Base-by-base conservation (phyloP, 2,888 invertebrate genomes). In the Rhingia rostrata region DNA sequence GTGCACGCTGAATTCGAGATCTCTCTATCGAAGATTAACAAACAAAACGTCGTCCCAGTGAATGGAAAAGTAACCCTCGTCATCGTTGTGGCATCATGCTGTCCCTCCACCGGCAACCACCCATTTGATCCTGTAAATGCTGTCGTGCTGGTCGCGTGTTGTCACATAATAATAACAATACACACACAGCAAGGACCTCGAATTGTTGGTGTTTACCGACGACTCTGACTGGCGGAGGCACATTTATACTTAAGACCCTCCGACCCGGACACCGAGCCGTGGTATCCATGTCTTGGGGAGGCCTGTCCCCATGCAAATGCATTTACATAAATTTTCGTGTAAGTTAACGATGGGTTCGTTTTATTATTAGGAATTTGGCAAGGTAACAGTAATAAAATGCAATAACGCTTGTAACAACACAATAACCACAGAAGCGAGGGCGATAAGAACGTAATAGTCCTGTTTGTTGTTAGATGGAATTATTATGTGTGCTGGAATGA, bases 91-190 rank as follows among this genome's bases (percentile, higher is more conserved):
- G 49, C 60, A 49, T 45, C 35, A 37, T 69, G 39, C 32, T 60
- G 43, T 14, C 53, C 53, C 4, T 47, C 32, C n/a, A 33, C 61
- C 37, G 45, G 33, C 30, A 33, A n/a, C 49, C 64, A 45, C 39
- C 72, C 60, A 35, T 63, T 63, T 41, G 63, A 58, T 39, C 53
- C 41, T 56, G 63, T 37, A 58, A 78, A 67, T 63, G 63, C 39
- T 64, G 63, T 35, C 73, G 53, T 79, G 51, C 58, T 74, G 63
- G 69, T 79, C 73, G 79, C 79, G 79, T 84, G 79, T 79, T 79
- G 73, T 69, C 73, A 74, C 73, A 74, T 74, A 84, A 83, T 73
- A 77, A 78, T 51, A 73, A 79, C 58, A 75, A 32, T 53, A 54
- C 41, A 60, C 74, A 47, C 56, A 41, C 58, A 70, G 53, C 75